Evolutionary conservation across 2,888 invertebrate genomes (phyloP).

Genomic region (Ernsta delagoae): DNA sequence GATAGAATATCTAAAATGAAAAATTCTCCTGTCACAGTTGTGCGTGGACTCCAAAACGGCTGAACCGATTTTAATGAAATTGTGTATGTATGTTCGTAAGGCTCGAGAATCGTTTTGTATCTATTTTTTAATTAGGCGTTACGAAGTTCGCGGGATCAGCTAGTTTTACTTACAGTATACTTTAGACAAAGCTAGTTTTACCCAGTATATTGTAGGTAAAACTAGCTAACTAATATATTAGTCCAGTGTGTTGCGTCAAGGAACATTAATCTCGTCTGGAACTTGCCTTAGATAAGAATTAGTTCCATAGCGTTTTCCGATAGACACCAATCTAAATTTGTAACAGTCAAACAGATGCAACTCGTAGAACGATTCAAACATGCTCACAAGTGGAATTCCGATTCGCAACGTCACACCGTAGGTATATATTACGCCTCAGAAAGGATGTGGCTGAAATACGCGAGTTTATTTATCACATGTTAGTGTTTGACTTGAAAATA

Average conservation of each 20-base stretch:
- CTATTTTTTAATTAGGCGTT: too few relatives aligned
- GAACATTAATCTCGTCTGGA: background rate
- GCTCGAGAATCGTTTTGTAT: too few relatives aligned
- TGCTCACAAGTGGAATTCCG: constrained; percentile 44
- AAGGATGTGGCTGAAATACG: constrained; percentile 31
- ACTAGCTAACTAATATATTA: too few relatives aligned
- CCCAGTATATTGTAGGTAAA: too few relatives aligned
- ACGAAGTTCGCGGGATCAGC: too few relatives aligned
- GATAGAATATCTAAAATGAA: too few relatives aligned
- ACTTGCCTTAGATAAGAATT: constrained; percentile 20
- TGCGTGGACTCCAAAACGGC: too few relatives aligned
- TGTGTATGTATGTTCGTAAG: too few relatives aligned
- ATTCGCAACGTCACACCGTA: constrained; percentile 34
- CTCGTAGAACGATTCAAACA: constrained; percentile 44
- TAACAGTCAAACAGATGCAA: constrained; percentile 45
- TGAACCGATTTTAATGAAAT: too few relatives aligned
- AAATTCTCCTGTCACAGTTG: too few relatives aligned
- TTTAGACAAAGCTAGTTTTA: too few relatives aligned
- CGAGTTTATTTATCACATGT: constrained; percentile 18
- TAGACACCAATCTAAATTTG: constrained; percentile 44
- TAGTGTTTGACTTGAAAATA: background rate
- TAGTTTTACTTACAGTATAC: too few relatives aligned
- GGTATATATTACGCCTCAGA: constrained; percentile 21
- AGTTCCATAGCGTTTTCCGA: constrained; percentile 38
- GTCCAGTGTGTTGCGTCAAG: background rate